Conservation (phyloP, 2,113 vertebrate species). For the Ptilorrhoa leucosticta region DNA sequence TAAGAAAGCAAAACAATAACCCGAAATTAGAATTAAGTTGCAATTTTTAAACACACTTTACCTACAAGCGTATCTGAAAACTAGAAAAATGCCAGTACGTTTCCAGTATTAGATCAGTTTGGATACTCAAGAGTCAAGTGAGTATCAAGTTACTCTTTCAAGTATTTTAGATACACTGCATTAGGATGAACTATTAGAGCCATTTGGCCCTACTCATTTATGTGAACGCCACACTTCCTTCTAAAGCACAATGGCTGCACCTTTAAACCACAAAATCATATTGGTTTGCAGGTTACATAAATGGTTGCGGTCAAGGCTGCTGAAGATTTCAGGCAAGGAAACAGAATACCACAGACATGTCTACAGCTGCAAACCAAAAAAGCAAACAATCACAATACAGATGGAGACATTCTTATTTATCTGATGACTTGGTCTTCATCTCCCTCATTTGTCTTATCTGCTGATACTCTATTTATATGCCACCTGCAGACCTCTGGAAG, state of each 20-base stretch:
- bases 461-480: background rate
- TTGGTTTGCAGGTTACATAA: background rate
- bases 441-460: background rate
- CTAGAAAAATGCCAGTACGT: background rate
- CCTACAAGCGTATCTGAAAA: background rate
- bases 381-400: background rate
- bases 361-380: background rate
- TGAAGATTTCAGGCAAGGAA: conserved; percentile 47
- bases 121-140: background rate
- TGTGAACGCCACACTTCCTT: background rate
- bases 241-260: background rate
- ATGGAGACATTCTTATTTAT: background rate
- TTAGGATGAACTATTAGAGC: background rate
- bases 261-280: conserved; percentile 38
- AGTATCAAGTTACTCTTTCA: background rate
- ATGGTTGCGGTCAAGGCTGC: conserved; percentile 17
- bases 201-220: background rate
- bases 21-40: background rate
- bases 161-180: background rate
- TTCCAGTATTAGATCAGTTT: background rate
- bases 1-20: background rate
- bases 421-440: background rate
- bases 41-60: background rate
- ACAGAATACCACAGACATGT: background rate
- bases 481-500: background rate